Percentiles rank a stretch among this genome's conserved stretches.
These are phyloP conservation scores for Phalloptychus januarius DNA, from an alignment of 2,797 vertebrate genomes.

Conservation along the genomic window DNA sequence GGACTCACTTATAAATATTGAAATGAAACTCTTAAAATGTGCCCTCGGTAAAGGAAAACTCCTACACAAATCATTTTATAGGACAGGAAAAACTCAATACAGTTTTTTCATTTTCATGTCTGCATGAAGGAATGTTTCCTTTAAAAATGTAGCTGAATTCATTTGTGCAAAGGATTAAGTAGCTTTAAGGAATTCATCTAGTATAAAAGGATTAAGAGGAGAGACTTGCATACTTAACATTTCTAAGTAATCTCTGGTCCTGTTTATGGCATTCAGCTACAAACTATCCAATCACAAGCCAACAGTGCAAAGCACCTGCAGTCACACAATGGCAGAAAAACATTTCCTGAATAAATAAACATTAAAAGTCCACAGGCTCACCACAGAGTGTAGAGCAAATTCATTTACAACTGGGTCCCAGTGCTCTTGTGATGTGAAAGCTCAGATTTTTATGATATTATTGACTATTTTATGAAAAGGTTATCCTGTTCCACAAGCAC, in stretches of 20 bases:
- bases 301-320: neutral
- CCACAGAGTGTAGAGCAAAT: neutral
- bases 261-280: neutral
- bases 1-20: neutral
- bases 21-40: neutral
- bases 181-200: neutral
- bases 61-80: neutral
- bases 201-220: neutral
- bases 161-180: neutral
- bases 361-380: neutral
- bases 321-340: neutral
- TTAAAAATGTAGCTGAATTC: neutral
- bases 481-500: neutral
- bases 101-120: neutral
- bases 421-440: neutral
- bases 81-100: neutral
- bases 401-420: neutral
- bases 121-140: neutral
- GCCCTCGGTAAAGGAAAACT: neutral
- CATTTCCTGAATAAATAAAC: neutral
- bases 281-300: neutral
- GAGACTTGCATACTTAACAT: neutral
- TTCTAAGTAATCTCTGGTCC: neutral
- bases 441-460: neutral
- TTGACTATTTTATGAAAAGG: neutral